Conservation (phyloP, 2,797 vertebrate species). For the Cottoperca gobio region DNA sequence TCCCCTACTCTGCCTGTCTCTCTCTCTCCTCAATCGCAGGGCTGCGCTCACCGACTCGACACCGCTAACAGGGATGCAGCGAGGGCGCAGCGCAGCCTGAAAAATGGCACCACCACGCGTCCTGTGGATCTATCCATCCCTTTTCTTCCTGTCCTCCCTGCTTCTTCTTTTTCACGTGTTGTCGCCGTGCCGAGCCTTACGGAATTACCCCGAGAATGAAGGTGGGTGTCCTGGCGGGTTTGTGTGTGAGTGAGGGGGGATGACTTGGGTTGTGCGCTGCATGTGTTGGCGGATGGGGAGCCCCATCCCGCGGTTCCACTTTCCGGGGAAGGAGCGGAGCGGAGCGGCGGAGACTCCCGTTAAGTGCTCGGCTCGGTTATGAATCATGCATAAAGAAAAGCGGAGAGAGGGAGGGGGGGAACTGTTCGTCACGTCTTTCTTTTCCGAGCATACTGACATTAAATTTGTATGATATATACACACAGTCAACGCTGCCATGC, state of each 20-base stretch:
- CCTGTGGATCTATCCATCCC: conserved; percentile 86
- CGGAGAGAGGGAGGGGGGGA: conserved; percentile 20
- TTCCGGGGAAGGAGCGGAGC: conserved; percentile 34
- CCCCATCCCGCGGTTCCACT: conserved; percentile 48
- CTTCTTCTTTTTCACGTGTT: conserved; percentile 75
- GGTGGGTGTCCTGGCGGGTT: conserved; percentile 74
- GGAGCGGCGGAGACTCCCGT: conserved; percentile 52
- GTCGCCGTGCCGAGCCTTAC: conserved; percentile 75
- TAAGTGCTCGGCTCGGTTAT: conserved; percentile 76
- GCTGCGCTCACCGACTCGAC: conserved; percentile 83
- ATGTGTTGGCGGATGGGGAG: conserved; percentile 42
- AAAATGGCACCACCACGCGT: conserved; percentile 85
- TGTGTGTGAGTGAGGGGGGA: conserved; percentile 26
- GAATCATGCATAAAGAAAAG: conserved; percentile 77
- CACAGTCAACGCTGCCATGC: conserved; percentile 39
- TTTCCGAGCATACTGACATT: conserved; percentile 69
- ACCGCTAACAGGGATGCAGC: conserved; percentile 86
- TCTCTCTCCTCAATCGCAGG: conserved; percentile 71
- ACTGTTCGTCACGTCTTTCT: conserved; percentile 74
- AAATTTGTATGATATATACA: conserved; percentile 74
- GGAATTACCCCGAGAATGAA: conserved; percentile 90
- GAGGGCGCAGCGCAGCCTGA: conserved; percentile 87
- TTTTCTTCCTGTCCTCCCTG: conserved; percentile 72
- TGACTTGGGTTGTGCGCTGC: conserved; percentile 39
- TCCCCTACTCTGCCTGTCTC: conserved; percentile 38